phyloP scores from a whole-genome alignment of 1,140 invertebrate species.

The Calliopsis andreniformis region DNA sequence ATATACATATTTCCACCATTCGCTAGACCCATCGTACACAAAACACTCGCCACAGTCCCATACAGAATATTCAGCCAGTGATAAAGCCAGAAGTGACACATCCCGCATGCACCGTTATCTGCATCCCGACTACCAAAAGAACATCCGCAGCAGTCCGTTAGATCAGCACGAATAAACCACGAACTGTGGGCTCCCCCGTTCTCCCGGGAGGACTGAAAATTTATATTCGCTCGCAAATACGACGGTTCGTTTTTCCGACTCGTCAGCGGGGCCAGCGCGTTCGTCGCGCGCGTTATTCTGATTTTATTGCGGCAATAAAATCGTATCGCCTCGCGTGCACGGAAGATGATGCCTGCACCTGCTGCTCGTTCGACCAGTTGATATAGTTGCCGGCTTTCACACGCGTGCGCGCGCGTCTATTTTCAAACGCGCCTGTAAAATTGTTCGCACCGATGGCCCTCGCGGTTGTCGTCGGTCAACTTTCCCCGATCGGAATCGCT shows the following conservation, averaged over 20 bases:
- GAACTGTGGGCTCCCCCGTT: not conserved
- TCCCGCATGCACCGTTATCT: not conserved
- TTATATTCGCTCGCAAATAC: conserved; percentile 52
- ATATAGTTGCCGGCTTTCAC: conserved; percentile 27
- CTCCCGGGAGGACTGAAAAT: conserved; percentile 30
- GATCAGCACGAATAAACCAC: conserved; percentile 41
- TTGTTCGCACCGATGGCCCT: conserved; percentile 7
- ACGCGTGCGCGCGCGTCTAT: conserved; percentile 29
- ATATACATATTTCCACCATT: too few species aligned
- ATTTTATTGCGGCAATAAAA: conserved; percentile 57
- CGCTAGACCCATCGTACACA: too few species aligned
- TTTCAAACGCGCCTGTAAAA: conserved; percentile 43
- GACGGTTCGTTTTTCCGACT: conserved; percentile 16
- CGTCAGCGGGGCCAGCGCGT: not conserved
- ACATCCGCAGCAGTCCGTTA: conserved; percentile 32
- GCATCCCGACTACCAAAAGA: not conserved
- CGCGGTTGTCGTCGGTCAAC: conserved; percentile 27
- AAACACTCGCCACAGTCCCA: too few species aligned
- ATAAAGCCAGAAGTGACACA: not conserved
- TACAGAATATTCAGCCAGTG: not conserved
- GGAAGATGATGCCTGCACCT: conserved; percentile 55
- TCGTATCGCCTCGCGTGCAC: conserved; percentile 21
- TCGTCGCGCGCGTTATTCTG: conserved; percentile 46
- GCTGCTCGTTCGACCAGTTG: conserved; percentile 45
- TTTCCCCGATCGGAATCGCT: conserved; percentile 11